Percentiles rank a stretch among this genome's conserved stretches.
These are phyloP conservation scores for Drosophila quinaria DNA, from an alignment of 2,888 invertebrate species.

Conservation along the genomic window DNA sequence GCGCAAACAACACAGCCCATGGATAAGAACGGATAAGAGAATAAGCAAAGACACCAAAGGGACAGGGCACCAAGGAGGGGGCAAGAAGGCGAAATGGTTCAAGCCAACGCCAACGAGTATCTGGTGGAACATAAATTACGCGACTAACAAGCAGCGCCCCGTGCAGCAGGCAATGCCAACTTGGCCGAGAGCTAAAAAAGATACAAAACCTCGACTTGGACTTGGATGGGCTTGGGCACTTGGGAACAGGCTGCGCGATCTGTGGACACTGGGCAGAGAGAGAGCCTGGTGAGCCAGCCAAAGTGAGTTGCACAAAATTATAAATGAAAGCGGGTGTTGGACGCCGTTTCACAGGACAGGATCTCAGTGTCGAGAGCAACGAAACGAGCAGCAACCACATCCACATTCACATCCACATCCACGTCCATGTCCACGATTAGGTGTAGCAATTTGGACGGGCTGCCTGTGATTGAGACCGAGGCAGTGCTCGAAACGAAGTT, in stretches of 20 bases:
- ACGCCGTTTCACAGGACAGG: slow-evolving; percentile 54
- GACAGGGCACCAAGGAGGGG: slow-evolving; percentile 15
- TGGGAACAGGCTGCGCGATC: slow-evolving; percentile 57
- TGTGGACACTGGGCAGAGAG: neutral
- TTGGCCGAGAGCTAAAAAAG: slow-evolving; percentile 71
- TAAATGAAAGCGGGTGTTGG: slow-evolving; percentile 81
- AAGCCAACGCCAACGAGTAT: slow-evolving; percentile 83
- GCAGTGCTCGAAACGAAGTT: slow-evolving; percentile 82
- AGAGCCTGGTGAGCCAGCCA: slow-evolving; percentile 34
- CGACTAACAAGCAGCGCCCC: slow-evolving; percentile 84
- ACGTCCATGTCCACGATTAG: slow-evolving; percentile 75
- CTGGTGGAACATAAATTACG: slow-evolving; percentile 84
- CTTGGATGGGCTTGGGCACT: slow-evolving; percentile 41
- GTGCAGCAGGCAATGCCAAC: slow-evolving; percentile 65
- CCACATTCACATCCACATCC: slow-evolving; percentile 36
- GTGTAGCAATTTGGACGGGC: slow-evolving; percentile 78
- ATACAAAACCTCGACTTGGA: slow-evolving; percentile 53
- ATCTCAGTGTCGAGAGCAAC: slow-evolving; percentile 17
- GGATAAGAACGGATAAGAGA: slow-evolving; percentile 81
- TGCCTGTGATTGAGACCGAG: slow-evolving; percentile 81
- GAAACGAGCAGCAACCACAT: slow-evolving; percentile 8
- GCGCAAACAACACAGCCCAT: slow-evolving; percentile 82
- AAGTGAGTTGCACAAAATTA: slow-evolving; percentile 80
- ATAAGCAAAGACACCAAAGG: slow-evolving; percentile 77
- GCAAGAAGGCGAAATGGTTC: slow-evolving; percentile 48